Evolutionary conservation across 2,113 vertebrate genomes (phyloP).

Genomic region (Pampusana beccarii): DNA sequence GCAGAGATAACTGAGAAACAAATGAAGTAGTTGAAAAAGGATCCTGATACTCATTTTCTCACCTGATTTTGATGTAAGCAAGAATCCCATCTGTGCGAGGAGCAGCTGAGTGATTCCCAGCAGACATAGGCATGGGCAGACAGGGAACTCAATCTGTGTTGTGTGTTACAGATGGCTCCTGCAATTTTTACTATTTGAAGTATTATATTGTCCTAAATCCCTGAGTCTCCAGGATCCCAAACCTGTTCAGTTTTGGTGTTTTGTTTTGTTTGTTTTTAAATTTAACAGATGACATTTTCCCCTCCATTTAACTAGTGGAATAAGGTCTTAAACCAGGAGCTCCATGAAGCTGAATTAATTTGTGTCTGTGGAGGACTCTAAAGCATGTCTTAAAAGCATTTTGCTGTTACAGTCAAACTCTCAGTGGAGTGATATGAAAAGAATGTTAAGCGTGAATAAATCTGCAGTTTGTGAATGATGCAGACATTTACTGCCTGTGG

Average conservation of each 20-base stretch:
- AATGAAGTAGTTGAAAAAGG: neutral
- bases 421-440: neutral
- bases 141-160: neutral
- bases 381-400: slow-evolving; percentile 6
- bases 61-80: neutral
- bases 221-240: neutral
- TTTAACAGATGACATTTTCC: neutral
- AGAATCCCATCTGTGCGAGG: neutral
- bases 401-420: slow-evolving; percentile 8
- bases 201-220: neutral
- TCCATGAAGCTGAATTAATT: slow-evolving; percentile 24
- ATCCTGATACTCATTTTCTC: neutral
- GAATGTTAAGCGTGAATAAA: slow-evolving; percentile 6
- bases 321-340: neutral
- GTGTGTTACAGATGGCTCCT: neutral
- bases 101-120: neutral
- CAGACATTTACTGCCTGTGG: neutral
- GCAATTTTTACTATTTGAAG: neutral
- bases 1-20: neutral
- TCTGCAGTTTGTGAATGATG: neutral
- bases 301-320: neutral
- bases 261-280: neutral
- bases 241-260: neutral
- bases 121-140: neutral
- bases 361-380: neutral